These are phyloP conservation scores for Diplolepis rosae DNA, from an alignment of 2,888 invertebrate species.

Conservation along the genomic window DNA sequence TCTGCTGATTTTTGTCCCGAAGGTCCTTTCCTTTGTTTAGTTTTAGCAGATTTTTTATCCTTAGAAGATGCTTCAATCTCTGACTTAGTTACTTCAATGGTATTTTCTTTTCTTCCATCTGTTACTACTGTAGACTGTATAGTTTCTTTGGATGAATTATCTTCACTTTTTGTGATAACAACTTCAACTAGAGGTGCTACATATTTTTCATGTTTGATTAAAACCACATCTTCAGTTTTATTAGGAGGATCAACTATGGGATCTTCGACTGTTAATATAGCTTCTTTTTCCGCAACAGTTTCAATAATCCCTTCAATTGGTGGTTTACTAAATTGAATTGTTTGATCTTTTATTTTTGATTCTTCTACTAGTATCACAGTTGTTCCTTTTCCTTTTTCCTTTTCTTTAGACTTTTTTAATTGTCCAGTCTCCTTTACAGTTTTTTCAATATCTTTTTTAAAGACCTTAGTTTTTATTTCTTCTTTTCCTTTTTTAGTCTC, in stretches of 20 bases:
- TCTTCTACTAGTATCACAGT: no score
- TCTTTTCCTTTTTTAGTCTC: neutral
- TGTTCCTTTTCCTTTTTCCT: neutral
- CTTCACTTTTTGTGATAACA: neutral
- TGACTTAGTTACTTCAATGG: neutral
- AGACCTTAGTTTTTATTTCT: constrained; percentile 48
- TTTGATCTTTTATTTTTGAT: no score
- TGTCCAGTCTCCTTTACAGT: neutral
- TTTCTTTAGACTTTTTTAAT: constrained; percentile 29
- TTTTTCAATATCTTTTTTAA: constrained; percentile 39
- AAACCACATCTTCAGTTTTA: no score
- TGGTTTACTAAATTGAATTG: no score
- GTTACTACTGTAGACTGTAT: neutral
- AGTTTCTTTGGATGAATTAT: neutral
- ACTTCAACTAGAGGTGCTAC: neutral
- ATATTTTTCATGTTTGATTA: neutral
- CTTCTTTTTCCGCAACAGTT: no score
- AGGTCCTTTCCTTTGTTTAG: neutral
- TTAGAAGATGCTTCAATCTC: neutral
- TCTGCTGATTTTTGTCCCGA: neutral
- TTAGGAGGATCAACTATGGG: no score
- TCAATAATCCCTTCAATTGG: no score
- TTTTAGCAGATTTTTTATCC: neutral
- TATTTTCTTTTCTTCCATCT: neutral
- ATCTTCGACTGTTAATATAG: no score